A percentile compares a stretch with the other conserved stretches of the same genome.
phyloP scores from a whole-genome alignment of 1,140 invertebrate genomes.

The Ostrea edulis region DNA sequence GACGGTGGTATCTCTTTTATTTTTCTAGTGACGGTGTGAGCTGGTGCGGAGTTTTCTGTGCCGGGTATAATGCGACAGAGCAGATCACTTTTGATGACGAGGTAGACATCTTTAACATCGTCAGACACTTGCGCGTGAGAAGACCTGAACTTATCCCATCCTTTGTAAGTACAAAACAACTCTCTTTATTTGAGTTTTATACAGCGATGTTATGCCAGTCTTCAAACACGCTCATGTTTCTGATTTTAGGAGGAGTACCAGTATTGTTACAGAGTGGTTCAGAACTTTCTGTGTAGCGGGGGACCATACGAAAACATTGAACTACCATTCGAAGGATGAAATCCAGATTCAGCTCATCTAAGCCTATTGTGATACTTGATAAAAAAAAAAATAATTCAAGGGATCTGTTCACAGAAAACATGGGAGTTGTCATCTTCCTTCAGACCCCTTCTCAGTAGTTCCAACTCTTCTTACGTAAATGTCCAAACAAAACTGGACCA shows the following conservation, averaged over 20 bases:
- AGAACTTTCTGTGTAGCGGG: neutral
- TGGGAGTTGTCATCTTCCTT: neutral
- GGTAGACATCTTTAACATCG: slow-evolving; percentile 48
- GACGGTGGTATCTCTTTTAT: neutral
- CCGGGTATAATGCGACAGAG: slow-evolving; percentile 26
- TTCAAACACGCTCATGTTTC: neutral
- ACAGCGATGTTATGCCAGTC: no score
- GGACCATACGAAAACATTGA: slow-evolving; percentile 4
- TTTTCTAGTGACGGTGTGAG: slow-evolving; percentile 37
- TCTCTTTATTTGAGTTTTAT: no score
- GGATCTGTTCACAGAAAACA: neutral
- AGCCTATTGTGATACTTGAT: neutral
- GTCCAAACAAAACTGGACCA: no score
- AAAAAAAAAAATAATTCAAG: neutral
- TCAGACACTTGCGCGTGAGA: slow-evolving; percentile 22
- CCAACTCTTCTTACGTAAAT: no score
- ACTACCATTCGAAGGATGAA: neutral
- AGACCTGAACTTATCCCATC: slow-evolving; percentile 38
- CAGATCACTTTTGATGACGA: slow-evolving; percentile 43
- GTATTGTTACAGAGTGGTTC: slow-evolving; percentile 4
- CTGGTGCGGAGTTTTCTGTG: slow-evolving; percentile 47
- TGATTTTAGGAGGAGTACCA: slow-evolving; percentile 13
- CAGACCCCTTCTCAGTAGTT: neutral
- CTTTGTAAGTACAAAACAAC: neutral
- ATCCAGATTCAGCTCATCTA: neutral